Evolutionary conservation across 2,113 vertebrate species (phyloP).

Genomic region (Petaurus breviceps): DNA sequence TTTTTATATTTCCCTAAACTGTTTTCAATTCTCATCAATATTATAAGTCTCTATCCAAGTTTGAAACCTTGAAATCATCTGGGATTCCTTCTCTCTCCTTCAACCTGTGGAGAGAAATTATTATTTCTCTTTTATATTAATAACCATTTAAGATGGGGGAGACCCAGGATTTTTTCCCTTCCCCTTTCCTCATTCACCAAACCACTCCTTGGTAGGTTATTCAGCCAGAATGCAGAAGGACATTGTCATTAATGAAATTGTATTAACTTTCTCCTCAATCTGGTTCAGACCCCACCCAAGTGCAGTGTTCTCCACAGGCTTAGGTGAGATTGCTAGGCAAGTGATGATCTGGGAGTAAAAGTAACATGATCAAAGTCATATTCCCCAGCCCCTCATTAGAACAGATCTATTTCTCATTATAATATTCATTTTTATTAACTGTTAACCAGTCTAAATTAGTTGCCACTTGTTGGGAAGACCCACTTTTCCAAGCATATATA

Average conservation of each 20-base stretch:
- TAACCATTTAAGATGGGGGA: not conserved
- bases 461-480: too few species aligned
- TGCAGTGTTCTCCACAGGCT: not conserved
- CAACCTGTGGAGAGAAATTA: not conserved
- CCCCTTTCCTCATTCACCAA: not conserved
- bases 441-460: too few species aligned
- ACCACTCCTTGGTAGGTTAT: not conserved
- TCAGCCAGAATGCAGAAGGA: too few species aligned
- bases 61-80: slow-evolving; percentile 1
- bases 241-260: not conserved
- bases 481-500: too few species aligned
- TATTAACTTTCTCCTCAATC: not conserved
- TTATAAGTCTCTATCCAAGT: not conserved
- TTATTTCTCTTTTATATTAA: not conserved
- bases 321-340: too few species aligned
- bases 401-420: too few species aligned
- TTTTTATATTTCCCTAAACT: not conserved
- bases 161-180: not conserved
- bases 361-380: too few species aligned
- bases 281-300: not conserved
- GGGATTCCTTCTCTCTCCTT: slow-evolving; percentile 20
- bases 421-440: too few species aligned
- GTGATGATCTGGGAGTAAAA: too few species aligned
- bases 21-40: slow-evolving; percentile 20
- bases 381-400: too few species aligned